Base-by-base conservation (phyloP, 2,888 invertebrate genomes). In the Spodoptera picta region DNA sequence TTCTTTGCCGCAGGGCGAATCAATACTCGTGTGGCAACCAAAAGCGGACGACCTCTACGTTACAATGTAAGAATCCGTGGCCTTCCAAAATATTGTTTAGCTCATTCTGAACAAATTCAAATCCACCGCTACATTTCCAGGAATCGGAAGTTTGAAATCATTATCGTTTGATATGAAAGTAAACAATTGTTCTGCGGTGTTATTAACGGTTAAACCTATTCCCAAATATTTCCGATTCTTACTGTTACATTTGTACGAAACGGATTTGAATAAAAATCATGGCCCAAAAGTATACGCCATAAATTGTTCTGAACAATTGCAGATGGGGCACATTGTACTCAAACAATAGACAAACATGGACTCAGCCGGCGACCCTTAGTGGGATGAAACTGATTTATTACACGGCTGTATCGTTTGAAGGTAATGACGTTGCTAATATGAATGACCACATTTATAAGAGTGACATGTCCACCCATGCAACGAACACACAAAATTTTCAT, bases 1-100 rank as follows among this genome's bases (percentile, higher is more conserved):
- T 88, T 87, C 83, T 87, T 81, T 78, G 85, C 85, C 80, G 83
- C 83, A 78, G 84, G 87, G 83, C 83, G 86, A 89, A 92, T 92
- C 91, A 87, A 92, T 92, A 90, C 85, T 82, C 77, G 82, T 77
- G 84, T 83, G 83, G 87, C 69, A 82, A 82, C 79, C 79, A 80
- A 86, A 86, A 85, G 82, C 81, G 82, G 78, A 76, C 87, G 80
- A 80, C 80, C 83, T 84, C 83, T 81, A 72, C 78, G 73, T 77
- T 82, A 83, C 79, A 82, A 83, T 85, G 83, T 85, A 84, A 87
- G 85, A 87, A 85, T 83, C 81, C 64, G 69, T 66, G 74, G 76
- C 81, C 78, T 75, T 80, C 79, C 80, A 74, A 86, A 74, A 83
- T 82, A 83, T 80, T 80, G 79, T 77, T 36, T 81, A 78, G 77